Conservation (phyloP, 2,113 vertebrate species). For the Varanus komodoensis region DNA sequence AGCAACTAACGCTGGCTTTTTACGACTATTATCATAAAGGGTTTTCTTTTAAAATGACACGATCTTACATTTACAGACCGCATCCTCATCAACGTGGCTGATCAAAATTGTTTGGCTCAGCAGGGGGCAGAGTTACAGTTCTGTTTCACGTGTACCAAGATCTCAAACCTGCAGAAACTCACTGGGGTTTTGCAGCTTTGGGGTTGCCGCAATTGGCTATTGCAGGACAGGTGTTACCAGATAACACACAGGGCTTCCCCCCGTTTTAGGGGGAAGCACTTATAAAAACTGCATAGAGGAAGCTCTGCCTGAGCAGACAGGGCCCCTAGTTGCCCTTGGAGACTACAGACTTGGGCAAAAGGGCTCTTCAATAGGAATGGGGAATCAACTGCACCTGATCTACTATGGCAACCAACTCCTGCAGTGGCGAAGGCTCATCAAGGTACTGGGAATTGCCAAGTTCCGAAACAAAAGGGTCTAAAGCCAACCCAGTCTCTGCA, state of each 20-base stretch:
- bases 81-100: too few relatives aligned
- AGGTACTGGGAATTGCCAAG: constrained; percentile 62
- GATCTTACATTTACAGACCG: too few relatives aligned
- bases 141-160: background rate
- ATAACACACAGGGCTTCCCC: too few relatives aligned
- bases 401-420: constrained; percentile 88
- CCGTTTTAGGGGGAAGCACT: too few relatives aligned
- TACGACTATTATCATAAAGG: too few relatives aligned
- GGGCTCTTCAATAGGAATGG: background rate
- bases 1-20: too few relatives aligned
- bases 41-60: too few relatives aligned
- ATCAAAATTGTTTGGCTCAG: background rate
- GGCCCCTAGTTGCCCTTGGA: background rate
- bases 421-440: constrained; percentile 83
- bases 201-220: background rate
- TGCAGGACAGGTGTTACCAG: too few relatives aligned
- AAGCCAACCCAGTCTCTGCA: constrained; percentile 45
- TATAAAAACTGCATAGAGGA: background rate
- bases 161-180: background rate
- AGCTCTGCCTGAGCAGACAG: background rate
- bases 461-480: constrained; percentile 63
- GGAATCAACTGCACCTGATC: constrained; percentile 82
- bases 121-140: background rate
- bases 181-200: background rate
- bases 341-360: background rate